phyloP scores from a whole-genome alignment of 2,888 invertebrate genomes.

The Heliconius aoede region DNA sequence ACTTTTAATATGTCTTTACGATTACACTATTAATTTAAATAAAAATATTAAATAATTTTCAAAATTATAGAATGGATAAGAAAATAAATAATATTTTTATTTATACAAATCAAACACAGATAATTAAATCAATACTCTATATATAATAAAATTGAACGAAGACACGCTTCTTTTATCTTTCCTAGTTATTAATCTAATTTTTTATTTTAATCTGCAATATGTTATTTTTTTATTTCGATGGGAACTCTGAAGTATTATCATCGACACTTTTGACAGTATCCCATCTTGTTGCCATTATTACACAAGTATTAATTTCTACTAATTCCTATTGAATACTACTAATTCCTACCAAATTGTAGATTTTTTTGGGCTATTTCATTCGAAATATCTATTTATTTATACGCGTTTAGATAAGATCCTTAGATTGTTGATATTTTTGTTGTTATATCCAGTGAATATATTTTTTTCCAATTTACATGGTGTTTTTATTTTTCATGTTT shows the following conservation, averaged over 20 bases:
- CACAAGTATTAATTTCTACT: slow-evolving; percentile 47
- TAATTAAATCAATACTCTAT: background rate
- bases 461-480: slow-evolving; percentile 63
- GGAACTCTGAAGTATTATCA: slow-evolving; percentile 55
- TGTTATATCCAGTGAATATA: slow-evolving; percentile 70
- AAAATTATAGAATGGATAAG: too few species aligned
- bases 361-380: slow-evolving; percentile 34
- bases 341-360: slow-evolving; percentile 23
- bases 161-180: background rate
- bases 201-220: slow-evolving; percentile 23
- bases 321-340: background rate
- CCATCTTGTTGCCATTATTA: slow-evolving; percentile 52
- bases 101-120: background rate
- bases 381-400: slow-evolving; percentile 36
- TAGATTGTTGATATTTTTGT: slow-evolving; percentile 67
- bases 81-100: background rate
- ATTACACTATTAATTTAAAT: too few species aligned
- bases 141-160: background rate
- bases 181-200: slow-evolving; percentile 4
- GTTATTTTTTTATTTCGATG: slow-evolving; percentile 33
- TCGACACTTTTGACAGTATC: slow-evolving; percentile 54
- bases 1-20: too few species aligned
- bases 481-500: slow-evolving; percentile 49
- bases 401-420: slow-evolving; percentile 53
- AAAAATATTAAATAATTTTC: too few species aligned